Conservation (phyloP, 1,140 invertebrate genomes). For the Nebria ingens region DNA sequence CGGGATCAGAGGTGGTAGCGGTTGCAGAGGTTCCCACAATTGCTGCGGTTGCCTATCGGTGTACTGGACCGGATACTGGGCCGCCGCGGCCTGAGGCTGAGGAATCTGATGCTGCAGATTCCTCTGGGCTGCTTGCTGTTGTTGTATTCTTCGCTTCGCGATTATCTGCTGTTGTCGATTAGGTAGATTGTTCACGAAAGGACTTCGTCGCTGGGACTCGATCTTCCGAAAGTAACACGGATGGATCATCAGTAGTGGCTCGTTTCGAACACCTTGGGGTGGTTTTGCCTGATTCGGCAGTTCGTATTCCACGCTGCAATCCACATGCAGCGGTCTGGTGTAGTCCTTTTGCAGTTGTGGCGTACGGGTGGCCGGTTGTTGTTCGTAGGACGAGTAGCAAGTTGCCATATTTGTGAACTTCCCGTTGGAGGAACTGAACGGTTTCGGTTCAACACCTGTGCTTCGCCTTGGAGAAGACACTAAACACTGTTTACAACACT, state of each 20-base stretch:
- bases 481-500: not conserved
- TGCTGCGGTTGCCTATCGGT: conserved; percentile 26
- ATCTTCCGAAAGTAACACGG: conserved; percentile 74
- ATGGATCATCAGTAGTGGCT: conserved; percentile 73
- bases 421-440: not conserved
- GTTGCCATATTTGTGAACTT: conserved; percentile 23
- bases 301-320: conserved; percentile 77
- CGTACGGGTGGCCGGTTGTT: conserved; percentile 22
- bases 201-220: conserved; percentile 61
- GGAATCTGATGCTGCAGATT: conserved; percentile 18
- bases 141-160: conserved; percentile 21
- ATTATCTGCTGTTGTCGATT: conserved; percentile 22
- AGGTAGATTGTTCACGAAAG: conserved; percentile 63
- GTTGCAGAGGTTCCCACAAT: conserved; percentile 33
- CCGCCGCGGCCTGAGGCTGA: conserved; percentile 13
- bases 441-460: conserved; percentile 9
- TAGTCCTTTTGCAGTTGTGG: conserved; percentile 54
- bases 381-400: conserved; percentile 32
- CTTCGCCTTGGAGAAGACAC: not conserved
- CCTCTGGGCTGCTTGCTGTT: conserved; percentile 25
- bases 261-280: conserved; percentile 59
- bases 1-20: conserved; percentile 37
- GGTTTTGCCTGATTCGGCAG: conserved; percentile 70
- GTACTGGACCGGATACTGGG: conserved; percentile 25
- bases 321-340: conserved; percentile 66